Conservation (phyloP, 64 coral and sea anemone species). For the Acropora yongei region DNA sequence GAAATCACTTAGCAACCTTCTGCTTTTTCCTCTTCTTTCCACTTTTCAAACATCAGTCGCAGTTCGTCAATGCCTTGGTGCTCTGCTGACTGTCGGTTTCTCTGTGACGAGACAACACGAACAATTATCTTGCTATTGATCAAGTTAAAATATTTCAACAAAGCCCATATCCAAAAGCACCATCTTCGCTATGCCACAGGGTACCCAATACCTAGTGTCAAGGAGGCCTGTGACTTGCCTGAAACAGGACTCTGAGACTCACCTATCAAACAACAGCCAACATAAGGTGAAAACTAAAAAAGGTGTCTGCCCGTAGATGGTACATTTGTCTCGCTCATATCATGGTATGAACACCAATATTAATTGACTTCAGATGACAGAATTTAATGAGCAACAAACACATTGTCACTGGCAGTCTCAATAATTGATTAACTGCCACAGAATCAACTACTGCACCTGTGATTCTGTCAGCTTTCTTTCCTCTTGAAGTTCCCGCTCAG, state of each 20-base stretch:
- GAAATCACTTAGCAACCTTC: not conserved
- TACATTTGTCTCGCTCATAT: too few species aligned
- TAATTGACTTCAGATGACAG: too few species aligned
- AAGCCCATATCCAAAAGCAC: too few species aligned
- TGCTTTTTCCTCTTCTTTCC: constrained; percentile 84
- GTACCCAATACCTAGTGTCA: not conserved
- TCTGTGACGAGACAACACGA: constrained; percentile 49
- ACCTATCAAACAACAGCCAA: too few species aligned
- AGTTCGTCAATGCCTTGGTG: constrained; percentile 73
- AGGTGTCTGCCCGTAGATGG: too few species aligned
- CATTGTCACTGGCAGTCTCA: too few species aligned
- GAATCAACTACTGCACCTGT: not conserved
- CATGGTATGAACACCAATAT: too few species aligned
- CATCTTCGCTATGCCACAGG: not conserved
- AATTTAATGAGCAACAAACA: too few species aligned
- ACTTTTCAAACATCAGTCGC: constrained; percentile 86
- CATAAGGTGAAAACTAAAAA: too few species aligned
- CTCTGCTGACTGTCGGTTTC: constrained; percentile 70
- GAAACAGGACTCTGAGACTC: too few species aligned
- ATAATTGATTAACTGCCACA: not conserved
- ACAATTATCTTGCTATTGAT: not conserved
- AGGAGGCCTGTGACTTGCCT: too few species aligned
- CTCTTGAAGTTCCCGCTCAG: constrained; percentile 86
- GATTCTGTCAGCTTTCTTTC: constrained; percentile 66
- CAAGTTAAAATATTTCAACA: too few species aligned